Evolutionary conservation across 30 jellyfish, hydroid and myxozoan genomes (phyloP).

Genomic region (Rhopilema esculentum): DNA sequence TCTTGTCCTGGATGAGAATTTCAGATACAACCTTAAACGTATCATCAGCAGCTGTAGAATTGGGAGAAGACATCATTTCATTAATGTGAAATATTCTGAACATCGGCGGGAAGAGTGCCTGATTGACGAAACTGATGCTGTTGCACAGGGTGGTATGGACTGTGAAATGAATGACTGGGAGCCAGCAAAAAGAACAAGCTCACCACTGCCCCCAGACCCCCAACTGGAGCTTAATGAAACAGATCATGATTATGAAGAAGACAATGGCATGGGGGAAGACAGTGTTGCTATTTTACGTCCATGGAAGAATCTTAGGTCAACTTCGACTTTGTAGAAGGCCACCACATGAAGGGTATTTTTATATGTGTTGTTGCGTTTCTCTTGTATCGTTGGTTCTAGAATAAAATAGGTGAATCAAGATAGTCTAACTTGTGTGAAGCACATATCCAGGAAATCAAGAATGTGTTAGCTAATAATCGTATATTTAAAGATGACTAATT

Average conservation of each 20-base stretch:
- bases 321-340: constrained; percentile 39
- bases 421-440: too few species aligned
- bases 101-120: constrained; percentile 27
- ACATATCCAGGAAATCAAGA: too few species aligned
- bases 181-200: constrained; percentile 2
- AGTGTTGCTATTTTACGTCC: constrained; percentile 55
- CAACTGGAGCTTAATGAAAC: constrained; percentile 45
- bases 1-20: constrained; percentile 33
- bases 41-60: constrained; percentile 47
- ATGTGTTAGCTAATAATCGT: too few species aligned
- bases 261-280: constrained; percentile 40
- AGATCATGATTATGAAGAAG: constrained; percentile 72
- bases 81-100: constrained; percentile 45
- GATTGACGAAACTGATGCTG: constrained; percentile 12
- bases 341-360: too few species aligned
- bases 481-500: too few species aligned
- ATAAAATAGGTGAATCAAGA: too few species aligned
- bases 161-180: constrained; percentile 60
- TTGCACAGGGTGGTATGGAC: constrained; percentile 38
- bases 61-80: constrained; percentile 60
- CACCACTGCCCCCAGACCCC: constrained; percentile 37
- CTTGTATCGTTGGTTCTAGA: too few species aligned
- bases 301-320: constrained; percentile 58
- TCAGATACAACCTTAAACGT: constrained; percentile 65
- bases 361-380: too few species aligned